Evolutionary conservation across 2,113 vertebrate genomes (phyloP).

Genomic region (Chelonoidis abingdonii): DNA sequence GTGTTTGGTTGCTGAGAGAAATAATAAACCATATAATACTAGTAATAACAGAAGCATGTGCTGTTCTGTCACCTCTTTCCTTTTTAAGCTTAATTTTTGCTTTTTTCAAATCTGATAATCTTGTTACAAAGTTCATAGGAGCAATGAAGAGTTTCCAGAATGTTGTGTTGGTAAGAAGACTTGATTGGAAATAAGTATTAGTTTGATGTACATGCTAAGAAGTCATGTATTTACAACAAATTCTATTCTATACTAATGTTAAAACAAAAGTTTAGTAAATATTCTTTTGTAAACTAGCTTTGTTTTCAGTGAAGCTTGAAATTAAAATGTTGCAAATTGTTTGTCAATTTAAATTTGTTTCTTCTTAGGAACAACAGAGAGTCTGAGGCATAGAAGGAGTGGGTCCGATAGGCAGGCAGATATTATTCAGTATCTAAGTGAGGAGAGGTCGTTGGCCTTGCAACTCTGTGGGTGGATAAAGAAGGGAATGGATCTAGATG

Average conservation of each 20-base stretch:
- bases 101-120: not conserved
- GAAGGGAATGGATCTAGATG: constrained; percentile 89
- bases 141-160: not conserved
- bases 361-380: constrained; percentile 90
- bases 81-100: not conserved
- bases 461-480: constrained; percentile 97
- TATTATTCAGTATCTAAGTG: constrained; percentile 88
- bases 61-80: not conserved
- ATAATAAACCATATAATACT: not conserved
- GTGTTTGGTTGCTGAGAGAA: not conserved
- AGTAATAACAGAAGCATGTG: not conserved
- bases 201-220: not conserved
- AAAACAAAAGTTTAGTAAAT: not conserved
- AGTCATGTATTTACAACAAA: not conserved
- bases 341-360: not conserved
- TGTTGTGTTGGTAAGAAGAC: not conserved
- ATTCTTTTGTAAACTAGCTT: not conserved
- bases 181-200: not conserved
- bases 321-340: not conserved
- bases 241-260: not conserved
- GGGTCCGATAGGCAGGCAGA: constrained; percentile 92
- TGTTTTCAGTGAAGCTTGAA: not conserved
- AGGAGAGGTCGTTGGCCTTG: constrained; percentile 93
- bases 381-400: constrained; percentile 88
- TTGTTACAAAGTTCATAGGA: not conserved